Conservation (phyloP, 2,888 invertebrate genomes). For the Beris chalybata region DNA sequence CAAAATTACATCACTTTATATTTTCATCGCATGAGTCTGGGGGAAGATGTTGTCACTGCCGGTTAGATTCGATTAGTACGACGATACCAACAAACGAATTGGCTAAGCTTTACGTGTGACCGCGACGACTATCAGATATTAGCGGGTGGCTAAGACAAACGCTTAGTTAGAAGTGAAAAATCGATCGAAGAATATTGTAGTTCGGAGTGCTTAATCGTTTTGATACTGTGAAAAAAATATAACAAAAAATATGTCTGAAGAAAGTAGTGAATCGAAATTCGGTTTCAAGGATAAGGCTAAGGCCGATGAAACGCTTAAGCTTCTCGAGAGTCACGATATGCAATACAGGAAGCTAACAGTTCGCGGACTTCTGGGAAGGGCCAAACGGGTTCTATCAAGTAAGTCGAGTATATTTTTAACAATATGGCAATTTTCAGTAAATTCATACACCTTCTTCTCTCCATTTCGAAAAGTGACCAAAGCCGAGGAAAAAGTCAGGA, state of each 20-base stretch:
- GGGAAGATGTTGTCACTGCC: constrained; percentile 24
- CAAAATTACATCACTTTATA: constrained; percentile 26
- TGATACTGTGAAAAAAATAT: not conserved
- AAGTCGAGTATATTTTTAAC: constrained; percentile 42
- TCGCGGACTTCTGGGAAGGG: constrained; percentile 61
- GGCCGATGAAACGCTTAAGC: constrained; percentile 67
- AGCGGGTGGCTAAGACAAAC: constrained; percentile 9
- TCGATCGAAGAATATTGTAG: constrained; percentile 14
- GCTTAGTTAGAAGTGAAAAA: not conserved
- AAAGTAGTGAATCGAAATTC: constrained; percentile 64
- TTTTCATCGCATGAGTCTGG: constrained; percentile 19
- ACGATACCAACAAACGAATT: not conserved
- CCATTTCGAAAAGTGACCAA: constrained; percentile 63
- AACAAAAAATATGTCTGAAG: constrained; percentile 57
- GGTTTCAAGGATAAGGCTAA: constrained; percentile 74
- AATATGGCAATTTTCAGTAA: not conserved
- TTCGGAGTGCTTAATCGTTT: not conserved
- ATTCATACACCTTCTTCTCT: constrained; percentile 1
- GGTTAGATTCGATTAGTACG: constrained; percentile 9
- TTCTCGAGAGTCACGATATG: constrained; percentile 65
- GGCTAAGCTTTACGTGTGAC: not conserved
- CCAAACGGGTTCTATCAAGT: constrained; percentile 60
- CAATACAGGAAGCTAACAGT: constrained; percentile 68
- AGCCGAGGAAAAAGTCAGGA: constrained; percentile 69
- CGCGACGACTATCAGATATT: constrained; percentile 6